Base-by-base conservation (phyloP, 2,888 invertebrate genomes). In the Invenusta paracnida region DNA sequence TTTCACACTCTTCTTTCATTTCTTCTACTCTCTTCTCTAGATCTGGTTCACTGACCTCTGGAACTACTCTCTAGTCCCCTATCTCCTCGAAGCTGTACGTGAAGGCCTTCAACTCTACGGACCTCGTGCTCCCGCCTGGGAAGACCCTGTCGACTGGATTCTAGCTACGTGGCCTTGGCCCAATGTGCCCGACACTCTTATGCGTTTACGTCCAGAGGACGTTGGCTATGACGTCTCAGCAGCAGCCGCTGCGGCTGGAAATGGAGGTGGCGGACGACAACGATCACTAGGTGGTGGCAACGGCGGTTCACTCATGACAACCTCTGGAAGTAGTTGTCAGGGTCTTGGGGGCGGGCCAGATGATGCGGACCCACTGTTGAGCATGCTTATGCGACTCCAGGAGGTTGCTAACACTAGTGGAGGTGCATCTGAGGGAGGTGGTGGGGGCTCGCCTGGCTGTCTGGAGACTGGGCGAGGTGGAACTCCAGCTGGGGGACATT, bases 21-120 rank as follows among this genome's bases (percentile, higher is more conserved):
- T n/a, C n/a, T n/a, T n/a, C n/a, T n/a, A n/a, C n/a, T n/a, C n/a
- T n/a, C n/a, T n/a, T n/a, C n/a, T n/a, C n/a, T n/a, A n/a, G n/a
- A n/a, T 96, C n/a, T 99, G 98, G 98, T 99, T 99, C 91, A 96
- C 97, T 0, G 96, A 97, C 91, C 94, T 98, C 85, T 99, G 98
- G 98, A 98, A 99, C 93, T 96, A 97, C 92, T 96, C 97, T 88
- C 94, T 99, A 88, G 95, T 97, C 67, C 98, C 98, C 25, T 98
- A 98, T 92, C 93, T 98, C 88, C 94, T 96, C 85, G 96, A 97
- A 91, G 97, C 97, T 0, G 96, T 97, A 5, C 94, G 96, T 85
- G 97, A 98, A 91, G 97, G 97, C 81, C 94, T 97, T 67, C 86
- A 92, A 90, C 89, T 92, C 31, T 92, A 93, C 87, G 92, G 93